Conservation (phyloP, 2,797 vertebrate genomes). For the Microhierax caerulescens region DNA sequence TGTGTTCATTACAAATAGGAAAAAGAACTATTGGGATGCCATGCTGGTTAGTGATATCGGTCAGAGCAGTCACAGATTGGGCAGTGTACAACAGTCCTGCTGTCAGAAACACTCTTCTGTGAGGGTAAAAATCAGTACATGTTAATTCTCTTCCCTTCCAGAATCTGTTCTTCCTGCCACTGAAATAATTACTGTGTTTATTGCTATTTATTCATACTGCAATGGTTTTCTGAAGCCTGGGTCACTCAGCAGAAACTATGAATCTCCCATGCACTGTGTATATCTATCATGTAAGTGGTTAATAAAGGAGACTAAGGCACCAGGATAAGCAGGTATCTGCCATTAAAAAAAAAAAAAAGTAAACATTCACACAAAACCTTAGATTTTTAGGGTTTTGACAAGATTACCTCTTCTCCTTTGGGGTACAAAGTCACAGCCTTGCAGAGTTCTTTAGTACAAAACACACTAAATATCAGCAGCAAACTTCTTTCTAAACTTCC, state of each 20-base stretch:
- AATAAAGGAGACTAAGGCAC: background rate
- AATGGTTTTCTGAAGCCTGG: background rate
- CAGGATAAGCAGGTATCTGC: background rate
- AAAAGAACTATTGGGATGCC: background rate
- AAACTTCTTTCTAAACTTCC: accelerated
- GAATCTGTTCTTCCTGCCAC: background rate
- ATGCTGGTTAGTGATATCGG: background rate
- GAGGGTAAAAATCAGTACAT: background rate
- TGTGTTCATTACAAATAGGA: background rate
- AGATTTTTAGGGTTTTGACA: background rate
- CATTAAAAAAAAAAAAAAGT: background rate
- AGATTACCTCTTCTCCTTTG: background rate
- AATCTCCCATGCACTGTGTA: background rate
- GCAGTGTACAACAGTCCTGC: background rate
- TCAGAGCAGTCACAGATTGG: background rate
- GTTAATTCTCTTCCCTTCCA: background rate
- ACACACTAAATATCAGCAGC: background rate
- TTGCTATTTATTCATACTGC: background rate
- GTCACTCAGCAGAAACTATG: background rate
- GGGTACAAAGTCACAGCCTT: background rate
- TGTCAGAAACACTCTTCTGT: background rate
- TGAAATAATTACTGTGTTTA: background rate
- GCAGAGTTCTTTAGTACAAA: background rate
- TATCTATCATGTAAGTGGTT: background rate
- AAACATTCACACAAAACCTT: background rate